Conservation (phyloP, 1,140 invertebrate species). For the Hyles euphorbiae region DNA sequence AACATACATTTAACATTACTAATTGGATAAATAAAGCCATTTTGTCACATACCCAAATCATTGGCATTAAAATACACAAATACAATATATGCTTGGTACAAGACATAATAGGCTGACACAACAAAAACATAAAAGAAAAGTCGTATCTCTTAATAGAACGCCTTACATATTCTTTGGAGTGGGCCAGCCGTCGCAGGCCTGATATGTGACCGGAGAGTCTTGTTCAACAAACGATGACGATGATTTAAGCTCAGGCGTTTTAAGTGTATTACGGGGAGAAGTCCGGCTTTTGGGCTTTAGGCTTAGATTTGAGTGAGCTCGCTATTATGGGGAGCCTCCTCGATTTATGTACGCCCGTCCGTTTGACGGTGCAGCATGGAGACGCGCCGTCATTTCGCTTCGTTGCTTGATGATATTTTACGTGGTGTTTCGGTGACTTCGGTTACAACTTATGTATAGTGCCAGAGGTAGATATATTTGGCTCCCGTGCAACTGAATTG, state of each 20-base stretch:
- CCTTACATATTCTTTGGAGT: conserved; percentile 11
- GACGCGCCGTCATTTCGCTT: conserved; percentile 18
- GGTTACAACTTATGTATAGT: too few relatives aligned
- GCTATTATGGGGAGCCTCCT: conserved; percentile 54
- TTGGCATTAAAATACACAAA: too few relatives aligned
- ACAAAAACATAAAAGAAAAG: too few relatives aligned
- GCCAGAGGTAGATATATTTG: too few relatives aligned
- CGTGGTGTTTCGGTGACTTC: too few relatives aligned
- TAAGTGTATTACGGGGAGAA: conserved; percentile 74
- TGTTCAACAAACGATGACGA: conserved; percentile 75
- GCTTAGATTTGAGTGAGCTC: conserved; percentile 65
- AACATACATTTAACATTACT: too few relatives aligned
- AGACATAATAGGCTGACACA: too few relatives aligned
- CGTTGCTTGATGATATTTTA: conserved; percentile 2
- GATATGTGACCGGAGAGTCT: conserved; percentile 74
- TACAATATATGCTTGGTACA: too few relatives aligned
- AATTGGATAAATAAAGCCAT: too few relatives aligned
- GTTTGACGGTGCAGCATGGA: conserved; percentile 18
- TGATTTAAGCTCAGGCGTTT: conserved; percentile 73
- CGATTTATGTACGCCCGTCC: conserved; percentile 60
- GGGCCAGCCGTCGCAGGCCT: conserved; percentile 48
- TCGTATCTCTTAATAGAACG: too few relatives aligned
- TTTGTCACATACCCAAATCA: too few relatives aligned
- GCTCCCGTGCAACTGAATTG: too few relatives aligned
- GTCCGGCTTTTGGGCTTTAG: conserved; percentile 61